A percentile compares a stretch with the other conserved stretches of the same genome.
These are phyloP conservation scores for Acleris cristana DNA, from an alignment of 2,888 invertebrate genomes.

Conservation along the genomic window DNA sequence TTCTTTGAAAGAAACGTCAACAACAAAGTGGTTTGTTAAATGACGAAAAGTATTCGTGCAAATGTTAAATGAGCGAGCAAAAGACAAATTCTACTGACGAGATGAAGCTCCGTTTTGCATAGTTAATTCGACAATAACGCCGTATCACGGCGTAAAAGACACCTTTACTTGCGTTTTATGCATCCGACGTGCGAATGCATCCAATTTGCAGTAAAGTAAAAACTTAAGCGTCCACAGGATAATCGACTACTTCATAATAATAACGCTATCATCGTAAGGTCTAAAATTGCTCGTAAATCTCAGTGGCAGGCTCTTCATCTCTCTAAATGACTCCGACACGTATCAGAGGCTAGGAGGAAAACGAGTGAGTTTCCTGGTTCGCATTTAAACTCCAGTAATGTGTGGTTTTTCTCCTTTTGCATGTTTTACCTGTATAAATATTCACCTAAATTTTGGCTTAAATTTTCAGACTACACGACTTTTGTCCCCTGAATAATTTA, in stretches of 20 bases:
- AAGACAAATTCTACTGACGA: constrained; percentile 1
- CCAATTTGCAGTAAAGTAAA: constrained; percentile 73
- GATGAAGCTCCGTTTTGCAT: constrained; percentile 1
- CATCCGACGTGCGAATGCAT: constrained; percentile 64
- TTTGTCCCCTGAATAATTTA: too few relatives aligned
- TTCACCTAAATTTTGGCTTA: not conserved
- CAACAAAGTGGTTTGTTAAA: not conserved
- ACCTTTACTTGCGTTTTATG: constrained; percentile 50
- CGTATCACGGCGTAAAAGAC: constrained; percentile 39
- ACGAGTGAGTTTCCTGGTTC: constrained; percentile 22
- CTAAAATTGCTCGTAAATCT: constrained; percentile 29
- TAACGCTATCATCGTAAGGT: constrained; percentile 20
- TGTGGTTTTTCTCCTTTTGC: not conserved
- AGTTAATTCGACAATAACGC: constrained; percentile 31
- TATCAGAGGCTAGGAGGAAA: constrained; percentile 15
- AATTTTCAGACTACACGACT: too few relatives aligned
- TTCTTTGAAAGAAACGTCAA: not conserved
- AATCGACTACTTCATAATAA: constrained; percentile 22
- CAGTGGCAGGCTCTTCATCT: constrained; percentile 15
- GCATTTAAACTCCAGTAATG: constrained; percentile 1
- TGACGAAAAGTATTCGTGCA: constrained; percentile 1
- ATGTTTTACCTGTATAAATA: not conserved
- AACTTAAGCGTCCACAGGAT: constrained; percentile 38
- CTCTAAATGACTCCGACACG: constrained; percentile 17
- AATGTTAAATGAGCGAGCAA: not conserved